Evolutionary conservation across 2,888 invertebrate genomes (phyloP).

Genomic region (Platerodrilus igneus): DNA sequence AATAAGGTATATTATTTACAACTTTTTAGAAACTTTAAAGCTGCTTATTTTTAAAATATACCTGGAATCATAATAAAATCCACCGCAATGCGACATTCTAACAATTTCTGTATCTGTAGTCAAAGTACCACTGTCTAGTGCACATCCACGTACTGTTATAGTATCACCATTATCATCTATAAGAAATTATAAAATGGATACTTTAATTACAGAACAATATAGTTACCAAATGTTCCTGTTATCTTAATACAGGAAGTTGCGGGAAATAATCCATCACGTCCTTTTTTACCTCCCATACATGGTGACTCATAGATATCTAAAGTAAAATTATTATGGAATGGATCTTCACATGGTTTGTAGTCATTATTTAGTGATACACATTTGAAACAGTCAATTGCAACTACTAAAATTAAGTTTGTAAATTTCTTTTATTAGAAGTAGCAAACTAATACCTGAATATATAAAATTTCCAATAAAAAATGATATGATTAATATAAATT

Average conservation of each 20-base stretch:
- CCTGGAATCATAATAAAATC: slow-evolving; percentile 85
- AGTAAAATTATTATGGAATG: slow-evolving; percentile 90
- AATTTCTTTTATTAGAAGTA: neutral
- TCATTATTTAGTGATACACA: slow-evolving; percentile 88
- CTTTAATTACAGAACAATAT: neutral
- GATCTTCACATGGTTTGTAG: slow-evolving; percentile 89
- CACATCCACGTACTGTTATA: slow-evolving; percentile 89
- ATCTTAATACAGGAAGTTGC: slow-evolving; percentile 97
- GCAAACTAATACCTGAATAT: slow-evolving; percentile 3
- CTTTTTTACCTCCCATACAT: slow-evolving; percentile 92
- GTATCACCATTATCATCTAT: slow-evolving; percentile 64
- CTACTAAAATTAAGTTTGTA: slow-evolving; percentile 43
- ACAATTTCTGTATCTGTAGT: slow-evolving; percentile 96
- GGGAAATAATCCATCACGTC: slow-evolving; percentile 88
- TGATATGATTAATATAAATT: slow-evolving; percentile 3
- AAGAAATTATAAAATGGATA: slow-evolving; percentile 1
- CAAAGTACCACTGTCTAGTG: slow-evolving; percentile 89
- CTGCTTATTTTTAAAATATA: slow-evolving; percentile 48
- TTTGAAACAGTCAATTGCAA: slow-evolving; percentile 91
- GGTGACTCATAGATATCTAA: slow-evolving; percentile 79
- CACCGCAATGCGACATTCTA: slow-evolving; percentile 95
- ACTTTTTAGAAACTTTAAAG: no score
- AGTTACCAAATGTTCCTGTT: slow-evolving; percentile 85
- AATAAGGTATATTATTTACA: no score
- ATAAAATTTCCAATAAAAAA: slow-evolving; percentile 2